Evolutionary conservation across 2,113 vertebrate species (phyloP), one percentile per base, ranked within the genome.

Genomic region (Mugil cephalus): DNA sequence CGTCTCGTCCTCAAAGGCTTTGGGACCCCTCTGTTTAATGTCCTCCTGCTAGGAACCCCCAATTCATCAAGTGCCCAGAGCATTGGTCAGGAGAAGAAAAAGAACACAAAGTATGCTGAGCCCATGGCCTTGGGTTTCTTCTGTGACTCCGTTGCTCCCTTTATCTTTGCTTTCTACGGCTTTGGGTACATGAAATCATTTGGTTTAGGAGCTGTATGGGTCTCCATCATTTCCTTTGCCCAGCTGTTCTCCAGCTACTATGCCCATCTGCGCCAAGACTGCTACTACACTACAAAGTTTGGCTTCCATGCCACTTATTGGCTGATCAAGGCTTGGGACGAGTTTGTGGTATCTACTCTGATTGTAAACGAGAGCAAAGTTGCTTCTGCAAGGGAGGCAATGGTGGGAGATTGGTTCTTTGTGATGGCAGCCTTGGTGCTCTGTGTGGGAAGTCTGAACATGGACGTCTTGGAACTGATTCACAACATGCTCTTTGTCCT

Each of bases 91-190:
- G 96, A 96, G 46, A 96, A 95, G 77, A 96, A 96, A 60, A 97
- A 96, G 89, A 96, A 97, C 64, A 97, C 96, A 0, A 97, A 96
- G 76, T 97, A 97, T 2, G 96, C 95, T 0, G 96, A 97, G 85
- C 95, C 96, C 0, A 95, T 96, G 95, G 96, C 95, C 0, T 87
- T 97, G 24, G 94, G 95, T 47, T 95, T 95, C 82, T 93, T 97
- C 87, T 96, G 95, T 0, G 94, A 96, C 52, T 93, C 94, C 0
- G 39, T 96, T 50, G 91, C 95, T 7, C 30, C 96, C 0, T 95
- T 96, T 18, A 86, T 97, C 17, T 94, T 97, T 51, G 88, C 94
- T 19, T 96, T 96, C 81, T 97, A 96, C 63, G 91, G 93, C 84
- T 97, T 97, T 35, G 93, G 94, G 1, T 96, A 95, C 76, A 40